Conservation (phyloP, 92 coral and sea anemone species). For the Porites cylindrica region DNA sequence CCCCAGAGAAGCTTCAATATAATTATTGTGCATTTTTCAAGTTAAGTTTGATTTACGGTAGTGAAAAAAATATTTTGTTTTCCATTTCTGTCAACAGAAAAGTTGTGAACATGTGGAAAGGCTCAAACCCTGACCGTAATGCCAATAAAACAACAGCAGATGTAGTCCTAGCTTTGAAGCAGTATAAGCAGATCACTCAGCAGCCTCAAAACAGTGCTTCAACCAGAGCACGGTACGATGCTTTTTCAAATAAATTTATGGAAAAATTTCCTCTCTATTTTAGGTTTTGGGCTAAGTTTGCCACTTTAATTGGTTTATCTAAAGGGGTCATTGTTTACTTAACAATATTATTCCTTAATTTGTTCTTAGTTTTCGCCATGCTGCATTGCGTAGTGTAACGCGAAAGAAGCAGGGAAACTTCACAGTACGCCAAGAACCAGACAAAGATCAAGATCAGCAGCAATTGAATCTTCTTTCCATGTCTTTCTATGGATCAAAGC, state of each 20-base stretch:
- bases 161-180: slow-evolving; percentile 78
- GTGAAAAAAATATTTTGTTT: too few relatives aligned
- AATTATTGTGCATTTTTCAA: too few relatives aligned
- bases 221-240: slow-evolving; percentile 72
- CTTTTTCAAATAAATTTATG: background rate
- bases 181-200: slow-evolving; percentile 67
- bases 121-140: slow-evolving; percentile 77
- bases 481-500: slow-evolving; percentile 65
- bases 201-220: slow-evolving; percentile 79
- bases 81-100: slow-evolving; percentile 49
- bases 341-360: background rate
- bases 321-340: too few relatives aligned
- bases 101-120: slow-evolving; percentile 81
- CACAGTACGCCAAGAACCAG: slow-evolving; percentile 49
- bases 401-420: slow-evolving; percentile 36
- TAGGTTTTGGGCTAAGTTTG: too few relatives aligned
- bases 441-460: slow-evolving; percentile 48
- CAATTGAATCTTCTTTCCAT: slow-evolving; percentile 55
- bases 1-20: too few relatives aligned
- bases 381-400: slow-evolving; percentile 72
- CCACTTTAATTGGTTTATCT: too few relatives aligned
- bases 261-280: too few relatives aligned
- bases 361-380: slow-evolving; percentile 71
- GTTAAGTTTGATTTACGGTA: background rate
- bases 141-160: slow-evolving; percentile 79